Evolutionary conservation across 2,888 invertebrate species (phyloP).

Genomic region (Amphipyra berbera): DNA sequence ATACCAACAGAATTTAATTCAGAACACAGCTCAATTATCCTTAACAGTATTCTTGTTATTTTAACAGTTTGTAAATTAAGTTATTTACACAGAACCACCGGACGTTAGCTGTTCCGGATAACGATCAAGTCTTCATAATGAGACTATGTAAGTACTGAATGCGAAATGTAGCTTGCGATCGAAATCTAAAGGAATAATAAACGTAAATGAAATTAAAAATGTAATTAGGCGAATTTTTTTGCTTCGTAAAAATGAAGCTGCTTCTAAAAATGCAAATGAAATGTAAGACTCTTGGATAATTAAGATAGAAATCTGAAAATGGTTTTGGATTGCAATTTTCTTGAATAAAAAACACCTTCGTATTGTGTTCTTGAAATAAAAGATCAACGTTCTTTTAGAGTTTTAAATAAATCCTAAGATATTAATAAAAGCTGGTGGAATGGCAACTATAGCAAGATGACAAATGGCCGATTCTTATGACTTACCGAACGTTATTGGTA

Average conservation of each 20-base stretch:
- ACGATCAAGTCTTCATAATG: slow-evolving; percentile 22
- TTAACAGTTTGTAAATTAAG: slow-evolving; percentile 1
- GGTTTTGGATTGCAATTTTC: slow-evolving; percentile 11
- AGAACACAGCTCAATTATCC: background rate
- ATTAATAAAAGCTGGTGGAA: too few species aligned
- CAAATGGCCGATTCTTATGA: too few species aligned
- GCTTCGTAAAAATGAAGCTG: slow-evolving; percentile 4
- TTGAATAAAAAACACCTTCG: slow-evolving; percentile 1
- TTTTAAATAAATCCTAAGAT: too few species aligned
- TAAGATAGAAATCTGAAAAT: slow-evolving; percentile 15
- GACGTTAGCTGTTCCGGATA: slow-evolving; percentile 34
- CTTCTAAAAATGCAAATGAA: slow-evolving; percentile 4
- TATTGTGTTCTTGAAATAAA: background rate
- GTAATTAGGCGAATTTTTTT: slow-evolving; percentile 24
- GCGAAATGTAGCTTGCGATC: slow-evolving; percentile 11
- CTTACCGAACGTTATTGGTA: too few species aligned
- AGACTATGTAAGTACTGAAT: background rate
- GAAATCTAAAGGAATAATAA: slow-evolving; percentile 4
- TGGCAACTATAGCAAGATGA: too few species aligned
- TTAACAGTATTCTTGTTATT: background rate
- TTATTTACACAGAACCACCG: slow-evolving; percentile 20
- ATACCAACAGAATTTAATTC: too few species aligned
- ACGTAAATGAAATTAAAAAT: slow-evolving; percentile 11
- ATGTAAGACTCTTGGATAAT: slow-evolving; percentile 7
- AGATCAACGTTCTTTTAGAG: too few species aligned